These are phyloP conservation scores for Corydoras maculifer DNA, from an alignment of 2,113 vertebrate genomes.

Conservation along the genomic window DNA sequence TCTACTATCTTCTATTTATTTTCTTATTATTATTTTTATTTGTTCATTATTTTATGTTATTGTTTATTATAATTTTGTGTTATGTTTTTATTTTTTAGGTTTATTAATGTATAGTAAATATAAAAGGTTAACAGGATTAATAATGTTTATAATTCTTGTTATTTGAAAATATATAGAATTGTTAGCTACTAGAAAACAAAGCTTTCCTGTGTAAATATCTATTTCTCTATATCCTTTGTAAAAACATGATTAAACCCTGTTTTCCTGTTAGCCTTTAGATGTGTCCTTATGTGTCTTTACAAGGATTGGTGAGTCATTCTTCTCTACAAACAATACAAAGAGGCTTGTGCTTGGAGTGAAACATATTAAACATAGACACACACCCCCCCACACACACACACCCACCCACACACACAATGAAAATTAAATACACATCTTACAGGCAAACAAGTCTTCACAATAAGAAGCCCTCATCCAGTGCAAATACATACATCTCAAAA, in stretches of 20 bases:
- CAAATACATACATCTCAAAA: too few species aligned
- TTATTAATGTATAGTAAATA: too few species aligned
- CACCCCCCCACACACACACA: not conserved
- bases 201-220: constrained; percentile 4
- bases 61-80: too few species aligned
- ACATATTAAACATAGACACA: constrained; percentile 2
- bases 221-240: not conserved
- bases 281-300: constrained; percentile 19
- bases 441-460: constrained; percentile 2
- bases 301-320: constrained; percentile 25
- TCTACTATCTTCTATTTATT: too few species aligned
- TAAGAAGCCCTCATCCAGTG: too few species aligned
- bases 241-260: constrained; percentile 1
- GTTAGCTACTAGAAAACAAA: constrained; percentile 9
- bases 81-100: too few species aligned
- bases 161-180: too few species aligned
- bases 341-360: constrained; percentile 6
- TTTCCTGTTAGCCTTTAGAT: constrained; percentile 14
- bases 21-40: too few species aligned
- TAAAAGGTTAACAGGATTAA: too few species aligned
- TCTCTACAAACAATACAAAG: constrained; percentile 11
- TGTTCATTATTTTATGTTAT: too few species aligned
- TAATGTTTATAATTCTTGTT: too few species aligned
- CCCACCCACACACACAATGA: not conserved
- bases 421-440: constrained; percentile 2